A percentile compares a stretch with the other conserved stretches of the same genome.
Conservation (phyloP, 1,140 invertebrate species). For the Drosophila melanogaster region Release_6_plus_ISO1_MT NC_004354.4:6310501-6311000, state of each 20-base stretch:
- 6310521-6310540: constrained; percentile 69
- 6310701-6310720: constrained; percentile 1
- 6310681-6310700: not conserved
- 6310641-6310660: not conserved
- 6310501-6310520: constrained; percentile 56
- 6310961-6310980: constrained; percentile 5
- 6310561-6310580: not conserved
- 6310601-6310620: too few relatives aligned
- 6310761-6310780: not conserved
- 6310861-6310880: constrained; percentile 47
- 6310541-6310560: not conserved
- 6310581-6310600: not conserved
- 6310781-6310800: not conserved
- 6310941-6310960: constrained; percentile 9
- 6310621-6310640: not conserved
- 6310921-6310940: constrained; percentile 26
- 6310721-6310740: constrained; percentile 9
- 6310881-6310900: constrained; percentile 16
- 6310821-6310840: constrained; percentile 8
- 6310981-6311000: constrained; percentile 37
- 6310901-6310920: constrained; percentile 14
- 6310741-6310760: constrained; percentile 11
- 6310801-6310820: constrained; percentile 15
- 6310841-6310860: constrained; percentile 31
- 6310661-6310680: not conserved